A percentile compares a stretch with the other conserved stretches of the same genome.
Conservation (phyloP, 1,140 invertebrate genomes). For the Panagrolaimus sp. region DNA sequence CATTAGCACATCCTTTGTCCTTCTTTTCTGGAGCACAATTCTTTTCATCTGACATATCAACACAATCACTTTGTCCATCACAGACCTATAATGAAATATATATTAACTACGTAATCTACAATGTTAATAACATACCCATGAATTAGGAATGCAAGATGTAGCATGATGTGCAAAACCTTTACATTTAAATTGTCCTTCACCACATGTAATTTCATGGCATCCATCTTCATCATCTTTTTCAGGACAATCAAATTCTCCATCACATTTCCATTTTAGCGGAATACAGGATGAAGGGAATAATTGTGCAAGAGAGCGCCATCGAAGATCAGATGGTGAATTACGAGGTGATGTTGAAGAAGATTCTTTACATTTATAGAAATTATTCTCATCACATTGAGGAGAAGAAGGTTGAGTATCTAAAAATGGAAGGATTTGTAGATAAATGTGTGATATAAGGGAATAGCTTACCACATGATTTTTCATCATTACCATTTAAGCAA, state of each 20-base stretch:
- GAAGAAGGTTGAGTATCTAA: background rate
- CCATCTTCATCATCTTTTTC: slow-evolving; percentile 60
- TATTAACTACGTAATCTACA: no score
- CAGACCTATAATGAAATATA: no score
- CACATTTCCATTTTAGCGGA: slow-evolving; percentile 6
- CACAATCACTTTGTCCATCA: slow-evolving; percentile 46
- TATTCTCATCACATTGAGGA: background rate
- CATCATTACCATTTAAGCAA: background rate
- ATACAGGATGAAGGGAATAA: background rate
- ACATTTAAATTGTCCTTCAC: slow-evolving; percentile 21
- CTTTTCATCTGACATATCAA: slow-evolving; percentile 57
- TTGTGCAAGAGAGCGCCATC: background rate
- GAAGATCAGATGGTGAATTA: background rate
- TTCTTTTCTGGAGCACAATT: background rate
- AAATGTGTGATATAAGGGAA: no score
- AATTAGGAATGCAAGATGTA: slow-evolving; percentile 45
- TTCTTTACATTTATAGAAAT: background rate
- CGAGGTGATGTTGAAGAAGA: background rate
- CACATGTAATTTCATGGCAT: slow-evolving; percentile 12
- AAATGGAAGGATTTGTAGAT: no score
- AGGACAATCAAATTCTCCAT: slow-evolving; percentile 70
- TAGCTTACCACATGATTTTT: background rate
- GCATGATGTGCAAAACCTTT: slow-evolving; percentile 21
- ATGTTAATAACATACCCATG: no score
- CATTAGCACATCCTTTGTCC: slow-evolving; percentile 15